Base-by-base conservation (phyloP, 2,797 vertebrate genomes). In the Rhynchonycteris naso region DNA sequence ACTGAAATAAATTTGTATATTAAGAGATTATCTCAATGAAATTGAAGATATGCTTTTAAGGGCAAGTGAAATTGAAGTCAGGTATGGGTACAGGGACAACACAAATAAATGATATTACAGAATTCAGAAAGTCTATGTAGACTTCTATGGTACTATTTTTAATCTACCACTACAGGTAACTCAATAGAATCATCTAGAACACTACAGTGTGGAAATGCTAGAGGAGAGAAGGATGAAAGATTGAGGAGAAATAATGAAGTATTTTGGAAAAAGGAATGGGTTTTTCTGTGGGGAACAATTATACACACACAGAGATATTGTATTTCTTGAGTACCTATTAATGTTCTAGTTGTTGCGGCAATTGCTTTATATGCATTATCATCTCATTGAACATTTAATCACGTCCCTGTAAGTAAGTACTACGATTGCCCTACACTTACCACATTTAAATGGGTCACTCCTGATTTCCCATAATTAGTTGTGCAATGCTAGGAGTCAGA, bases 1-100 rank as follows among this genome's bases (percentile, higher is more conserved):
- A 54, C 19, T 68, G 52, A 68, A 93, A 93, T 59, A 35, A 79
- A 75, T 91, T 76, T 71, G 18, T 84, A n/a, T 33, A 92, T 69
- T 26, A 16, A 59, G 9, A 90, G 16, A 68, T 71, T 90, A 84
- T 92, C 50, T 72, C 18, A 50, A 59, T 88, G 65, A 91, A 93
- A 93, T 19, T 33, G 58, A 89, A 87, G 65, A 90, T 72, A 26
- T 6, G 47, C 52, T 88, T 91, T 68, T 65, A 94, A 33, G 33
- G 38, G 24, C 30, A 79, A 86, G 33, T 88, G 59, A 82, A 81
- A 92, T 12, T 43, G 33, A 79, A 78, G 38, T 1, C 7, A 2
- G 59, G 21, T 35, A 24, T 18, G 93, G 35, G 79, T 21, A 58
- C 3, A 68, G 9, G 14, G 69, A 61, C 35, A 87, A 85, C 19